Evolutionary conservation across 2,797 vertebrate genomes (phyloP).

Genomic region (Neoniphon sammara): DNA sequence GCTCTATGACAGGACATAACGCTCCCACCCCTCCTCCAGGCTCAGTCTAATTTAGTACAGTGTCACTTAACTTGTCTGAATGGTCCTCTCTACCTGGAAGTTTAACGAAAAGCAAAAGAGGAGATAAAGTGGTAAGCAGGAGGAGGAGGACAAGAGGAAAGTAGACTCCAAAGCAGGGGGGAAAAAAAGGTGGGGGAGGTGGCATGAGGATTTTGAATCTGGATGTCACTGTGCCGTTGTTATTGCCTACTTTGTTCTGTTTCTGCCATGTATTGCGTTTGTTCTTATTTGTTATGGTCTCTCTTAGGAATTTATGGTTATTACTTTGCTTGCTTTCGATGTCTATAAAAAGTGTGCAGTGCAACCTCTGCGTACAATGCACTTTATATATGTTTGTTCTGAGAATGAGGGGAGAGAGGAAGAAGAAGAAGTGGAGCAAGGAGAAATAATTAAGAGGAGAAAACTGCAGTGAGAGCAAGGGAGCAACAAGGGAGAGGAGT

Average conservation of each 20-base stretch:
- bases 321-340: neutral
- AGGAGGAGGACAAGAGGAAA: no score
- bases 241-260: no score
- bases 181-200: no score
- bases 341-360: neutral
- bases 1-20: slow-evolving; percentile 10
- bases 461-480: neutral
- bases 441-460: neutral
- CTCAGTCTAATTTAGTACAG: slow-evolving; percentile 12
- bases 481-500: no score
- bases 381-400: neutral
- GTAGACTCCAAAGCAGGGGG: no score
- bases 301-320: no score
- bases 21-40: neutral
- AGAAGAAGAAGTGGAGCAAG: neutral
- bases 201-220: neutral
- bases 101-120: no score
- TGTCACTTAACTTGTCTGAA: neutral
- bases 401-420: slow-evolving; percentile 2
- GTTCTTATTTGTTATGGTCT: neutral
- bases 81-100: no score
- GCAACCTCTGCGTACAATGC: neutral
- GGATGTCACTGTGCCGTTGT: no score
- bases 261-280: neutral
- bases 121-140: no score